phyloP scores from a whole-genome alignment of 2,888 invertebrate species.

The Drosophila helvetica region DNA sequence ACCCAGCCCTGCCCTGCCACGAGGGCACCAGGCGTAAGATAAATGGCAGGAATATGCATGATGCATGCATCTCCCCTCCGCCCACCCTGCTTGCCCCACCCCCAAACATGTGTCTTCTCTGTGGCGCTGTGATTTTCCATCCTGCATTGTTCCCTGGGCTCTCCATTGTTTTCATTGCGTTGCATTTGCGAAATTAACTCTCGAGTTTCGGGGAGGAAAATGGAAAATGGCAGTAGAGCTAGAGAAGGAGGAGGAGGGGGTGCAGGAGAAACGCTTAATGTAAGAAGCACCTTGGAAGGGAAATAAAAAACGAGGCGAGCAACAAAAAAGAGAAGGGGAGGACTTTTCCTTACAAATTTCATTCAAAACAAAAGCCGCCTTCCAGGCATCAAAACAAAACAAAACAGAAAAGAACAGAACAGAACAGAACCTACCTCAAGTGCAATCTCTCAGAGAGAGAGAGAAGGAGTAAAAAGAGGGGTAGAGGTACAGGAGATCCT shows the following conservation, averaged over 20 bases:
- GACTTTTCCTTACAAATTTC: conserved; percentile 60
- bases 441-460: conserved; percentile 44
- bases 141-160: not conserved
- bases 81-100: not conserved
- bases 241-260: too few species aligned
- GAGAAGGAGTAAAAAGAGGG: not conserved
- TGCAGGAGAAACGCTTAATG: conserved; percentile 59
- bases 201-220: not conserved
- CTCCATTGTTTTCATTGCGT: conserved; percentile 18
- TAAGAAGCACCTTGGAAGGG: conserved; percentile 49
- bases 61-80: not conserved
- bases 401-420: conserved; percentile 2
- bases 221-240: conserved; percentile 20
- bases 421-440: conserved; percentile 54
- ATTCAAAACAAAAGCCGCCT: conserved; percentile 53
- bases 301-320: conserved; percentile 23
- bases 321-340: conserved; percentile 2
- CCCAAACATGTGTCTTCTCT: conserved; percentile 31
- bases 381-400: conserved; percentile 21
- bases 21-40: conserved; percentile 27
- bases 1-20: not conserved
- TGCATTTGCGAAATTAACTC: conserved; percentile 68
- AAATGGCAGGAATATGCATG: conserved; percentile 25
- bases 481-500: conserved; percentile 5
- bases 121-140: not conserved